Evolutionary conservation across 35 echinoderm and acorn worm genomes (phyloP).

Genomic region (Diadema setosum): DNA sequence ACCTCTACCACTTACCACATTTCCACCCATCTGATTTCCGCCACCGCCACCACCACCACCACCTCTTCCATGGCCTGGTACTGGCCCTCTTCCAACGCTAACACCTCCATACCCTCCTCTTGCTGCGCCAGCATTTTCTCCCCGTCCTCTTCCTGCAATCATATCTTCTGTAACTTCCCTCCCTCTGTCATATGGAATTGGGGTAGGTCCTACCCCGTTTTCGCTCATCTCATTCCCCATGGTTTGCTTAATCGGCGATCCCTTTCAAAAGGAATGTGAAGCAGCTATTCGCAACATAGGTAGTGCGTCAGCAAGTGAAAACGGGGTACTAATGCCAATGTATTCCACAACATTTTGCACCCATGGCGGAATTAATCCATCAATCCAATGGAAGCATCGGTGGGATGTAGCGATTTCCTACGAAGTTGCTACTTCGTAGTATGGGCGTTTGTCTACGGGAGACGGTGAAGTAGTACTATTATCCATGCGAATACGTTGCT

Average conservation of each 20-base stretch:
- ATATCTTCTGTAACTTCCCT: background rate
- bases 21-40: too few relatives aligned
- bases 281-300: background rate
- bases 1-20: background rate
- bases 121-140: background rate
- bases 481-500: constrained; percentile 14
- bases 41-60: background rate
- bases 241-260: background rate
- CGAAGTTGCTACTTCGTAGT: background rate
- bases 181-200: background rate
- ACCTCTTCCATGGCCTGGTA: background rate
- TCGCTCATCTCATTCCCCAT: constrained; percentile 13
- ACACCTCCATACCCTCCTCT: background rate
- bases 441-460: constrained; percentile 21
- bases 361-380: background rate
- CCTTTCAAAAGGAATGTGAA: background rate
- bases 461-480: constrained; percentile 2
- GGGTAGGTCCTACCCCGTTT: background rate
- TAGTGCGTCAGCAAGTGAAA: background rate
- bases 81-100: background rate
- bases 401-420: constrained; percentile 5
- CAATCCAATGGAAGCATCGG: background rate
- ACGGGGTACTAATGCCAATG: background rate
- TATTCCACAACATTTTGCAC: background rate
- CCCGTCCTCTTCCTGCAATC: background rate